A percentile compares a stretch with the other conserved stretches of the same genome.
phyloP scores from a whole-genome alignment of 2,113 vertebrate species.

The Parus major region DNA sequence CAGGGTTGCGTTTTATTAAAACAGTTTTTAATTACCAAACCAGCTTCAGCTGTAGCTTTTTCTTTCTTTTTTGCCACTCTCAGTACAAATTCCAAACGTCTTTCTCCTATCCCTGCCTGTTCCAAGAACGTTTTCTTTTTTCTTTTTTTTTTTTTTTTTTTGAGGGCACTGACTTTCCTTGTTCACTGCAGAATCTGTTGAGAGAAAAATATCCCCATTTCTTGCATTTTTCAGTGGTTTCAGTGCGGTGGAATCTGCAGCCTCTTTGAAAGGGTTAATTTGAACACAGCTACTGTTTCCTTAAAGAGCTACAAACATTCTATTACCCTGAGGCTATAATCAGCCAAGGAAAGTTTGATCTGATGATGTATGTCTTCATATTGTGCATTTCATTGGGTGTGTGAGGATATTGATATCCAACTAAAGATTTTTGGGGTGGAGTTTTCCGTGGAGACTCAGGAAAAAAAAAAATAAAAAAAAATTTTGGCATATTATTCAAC shows the following conservation, averaged over 20 bases:
- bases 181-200: background rate
- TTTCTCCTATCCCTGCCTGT: background rate
- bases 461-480: background rate
- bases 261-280: slow-evolving; percentile 51
- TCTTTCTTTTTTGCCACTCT: slow-evolving; percentile 39
- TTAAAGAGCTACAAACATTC: slow-evolving; percentile 66
- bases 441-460: background rate
- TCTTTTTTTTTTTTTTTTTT: background rate
- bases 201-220: slow-evolving; percentile 34
- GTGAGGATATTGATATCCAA: slow-evolving; percentile 40
- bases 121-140: background rate
- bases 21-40: slow-evolving; percentile 61
- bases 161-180: slow-evolving; percentile 3
- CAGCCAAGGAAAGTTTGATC: slow-evolving; percentile 67
- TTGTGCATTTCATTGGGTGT: slow-evolving; percentile 48
- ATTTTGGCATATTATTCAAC: background rate
- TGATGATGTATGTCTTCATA: slow-evolving; percentile 70
- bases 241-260: background rate
- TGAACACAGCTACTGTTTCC: slow-evolving; percentile 36
- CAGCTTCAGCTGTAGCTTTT: slow-evolving; percentile 55
- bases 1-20: slow-evolving; percentile 62
- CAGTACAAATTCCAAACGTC: slow-evolving; percentile 47
- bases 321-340: slow-evolving; percentile 59
- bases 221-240: slow-evolving; percentile 47
- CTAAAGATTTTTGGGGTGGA: slow-evolving; percentile 56